A percentile compares a stretch with the other conserved stretches of the same genome.
phyloP scores from a whole-genome alignment of 2,113 vertebrate genomes.

The Axis porcinus region DNA sequence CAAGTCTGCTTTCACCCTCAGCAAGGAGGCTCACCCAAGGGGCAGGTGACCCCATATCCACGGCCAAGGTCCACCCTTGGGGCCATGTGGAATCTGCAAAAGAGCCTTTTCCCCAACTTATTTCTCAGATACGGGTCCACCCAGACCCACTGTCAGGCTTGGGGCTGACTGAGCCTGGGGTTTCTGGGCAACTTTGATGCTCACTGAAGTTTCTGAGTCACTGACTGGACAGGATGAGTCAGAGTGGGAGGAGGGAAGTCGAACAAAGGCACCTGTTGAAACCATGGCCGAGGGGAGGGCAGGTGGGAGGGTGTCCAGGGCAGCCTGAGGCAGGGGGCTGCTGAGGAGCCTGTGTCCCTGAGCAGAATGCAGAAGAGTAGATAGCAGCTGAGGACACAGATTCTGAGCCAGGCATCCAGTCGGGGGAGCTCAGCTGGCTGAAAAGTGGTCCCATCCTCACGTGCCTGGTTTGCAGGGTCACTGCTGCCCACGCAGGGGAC shows the following conservation, averaged over 20 bases:
- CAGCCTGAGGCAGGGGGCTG: neutral
- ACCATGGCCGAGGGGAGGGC: accelerated
- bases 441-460: neutral
- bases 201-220: neutral
- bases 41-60: neutral
- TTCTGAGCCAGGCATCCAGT: no score
- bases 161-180: neutral
- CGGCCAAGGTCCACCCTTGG: neutral
- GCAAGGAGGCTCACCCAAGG: neutral
- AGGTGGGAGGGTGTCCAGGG: neutral
- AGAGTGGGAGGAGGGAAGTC: no score
- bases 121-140: neutral
- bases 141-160: neutral
- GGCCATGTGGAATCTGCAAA: neutral
- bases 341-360: neutral
- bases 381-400: neutral
- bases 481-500: neutral
- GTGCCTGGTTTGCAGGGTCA: accelerated
- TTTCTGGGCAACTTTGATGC: neutral
- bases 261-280: neutral
- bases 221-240: neutral
- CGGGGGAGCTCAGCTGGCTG: neutral
- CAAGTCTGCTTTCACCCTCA: neutral
- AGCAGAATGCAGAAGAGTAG: neutral
- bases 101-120: neutral